A percentile compares a stretch with the other conserved stretches of the same genome.
phyloP scores from a whole-genome alignment of 2,797 vertebrate genomes.

The Phoeniculus purpureus region DNA sequence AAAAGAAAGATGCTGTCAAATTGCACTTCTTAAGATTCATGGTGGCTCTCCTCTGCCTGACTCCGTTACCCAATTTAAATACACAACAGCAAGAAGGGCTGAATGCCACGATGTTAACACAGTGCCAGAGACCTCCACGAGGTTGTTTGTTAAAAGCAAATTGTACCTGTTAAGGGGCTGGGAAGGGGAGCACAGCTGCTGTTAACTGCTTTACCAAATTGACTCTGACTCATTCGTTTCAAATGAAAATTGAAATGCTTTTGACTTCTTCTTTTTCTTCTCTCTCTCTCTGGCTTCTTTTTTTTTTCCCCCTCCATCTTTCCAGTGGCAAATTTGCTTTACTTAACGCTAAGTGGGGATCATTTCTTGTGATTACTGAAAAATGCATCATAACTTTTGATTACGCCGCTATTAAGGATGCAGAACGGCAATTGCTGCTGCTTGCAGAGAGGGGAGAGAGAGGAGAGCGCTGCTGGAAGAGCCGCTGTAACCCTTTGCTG shows the following conservation, averaged over 20 bases:
- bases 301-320: constrained; percentile 1
- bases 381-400: constrained; percentile 82
- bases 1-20: constrained; percentile 34
- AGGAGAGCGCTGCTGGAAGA: constrained; percentile 30
- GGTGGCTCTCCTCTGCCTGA: constrained; percentile 53
- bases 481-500: constrained; percentile 65
- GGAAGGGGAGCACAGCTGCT: constrained; percentile 64
- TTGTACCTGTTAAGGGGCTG: constrained; percentile 75
- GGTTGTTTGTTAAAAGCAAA: constrained; percentile 80
- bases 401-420: constrained; percentile 76
- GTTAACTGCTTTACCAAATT: constrained; percentile 77
- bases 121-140: constrained; percentile 68
- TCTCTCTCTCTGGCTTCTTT: not conserved
- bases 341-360: constrained; percentile 80
- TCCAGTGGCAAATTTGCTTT: constrained; percentile 75
- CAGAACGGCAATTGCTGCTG: constrained; percentile 65
- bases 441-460: constrained; percentile 44
- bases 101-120: constrained; percentile 71
- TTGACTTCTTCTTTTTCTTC: constrained; percentile 62
- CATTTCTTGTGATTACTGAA: constrained; percentile 82
- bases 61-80: constrained; percentile 74
- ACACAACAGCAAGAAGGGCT: constrained; percentile 62
- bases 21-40: constrained; percentile 70
- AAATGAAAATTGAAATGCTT: constrained; percentile 79
- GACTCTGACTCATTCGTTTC: constrained; percentile 77